phyloP scores from a whole-genome alignment of 2,888 invertebrate genomes.

The Tenthredo scrophulariae region DNA sequence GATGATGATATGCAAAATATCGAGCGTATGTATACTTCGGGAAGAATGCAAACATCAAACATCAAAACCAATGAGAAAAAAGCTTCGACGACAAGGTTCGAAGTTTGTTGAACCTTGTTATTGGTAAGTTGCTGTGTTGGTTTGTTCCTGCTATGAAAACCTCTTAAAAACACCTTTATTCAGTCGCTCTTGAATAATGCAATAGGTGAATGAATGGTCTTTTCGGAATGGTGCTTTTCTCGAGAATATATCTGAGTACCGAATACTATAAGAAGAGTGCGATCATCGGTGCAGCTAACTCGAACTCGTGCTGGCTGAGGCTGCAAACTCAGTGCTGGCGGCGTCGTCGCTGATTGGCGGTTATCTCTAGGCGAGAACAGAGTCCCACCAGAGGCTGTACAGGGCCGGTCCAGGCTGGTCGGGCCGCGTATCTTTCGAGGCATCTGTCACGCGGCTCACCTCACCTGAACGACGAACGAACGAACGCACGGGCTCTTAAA shows the following conservation, averaged over 20 bases:
- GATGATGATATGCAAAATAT: neutral
- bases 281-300: slow-evolving; percentile 8
- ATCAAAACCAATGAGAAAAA: neutral
- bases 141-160: neutral
- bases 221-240: neutral
- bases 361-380: slow-evolving; percentile 73
- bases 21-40: neutral
- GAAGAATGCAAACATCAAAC: neutral
- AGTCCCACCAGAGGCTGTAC: slow-evolving; percentile 61
- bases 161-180: neutral
- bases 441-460: slow-evolving; percentile 70
- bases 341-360: slow-evolving; percentile 59
- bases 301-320: neutral
- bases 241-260: neutral
- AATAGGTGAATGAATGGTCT: neutral
- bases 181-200: neutral
- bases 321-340: slow-evolving; percentile 18
- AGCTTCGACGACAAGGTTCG: neutral
- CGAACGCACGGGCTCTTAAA: slow-evolving; percentile 48
- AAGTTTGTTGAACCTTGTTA: slow-evolving; percentile 4
- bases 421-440: slow-evolving; percentile 67
- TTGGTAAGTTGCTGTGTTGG: neutral
- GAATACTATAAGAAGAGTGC: neutral
- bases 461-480: slow-evolving; percentile 50
- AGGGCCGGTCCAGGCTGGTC: slow-evolving; percentile 56